Evolutionary conservation across 2,888 invertebrate species (phyloP).

Genomic region (Anodontia alba): DNA sequence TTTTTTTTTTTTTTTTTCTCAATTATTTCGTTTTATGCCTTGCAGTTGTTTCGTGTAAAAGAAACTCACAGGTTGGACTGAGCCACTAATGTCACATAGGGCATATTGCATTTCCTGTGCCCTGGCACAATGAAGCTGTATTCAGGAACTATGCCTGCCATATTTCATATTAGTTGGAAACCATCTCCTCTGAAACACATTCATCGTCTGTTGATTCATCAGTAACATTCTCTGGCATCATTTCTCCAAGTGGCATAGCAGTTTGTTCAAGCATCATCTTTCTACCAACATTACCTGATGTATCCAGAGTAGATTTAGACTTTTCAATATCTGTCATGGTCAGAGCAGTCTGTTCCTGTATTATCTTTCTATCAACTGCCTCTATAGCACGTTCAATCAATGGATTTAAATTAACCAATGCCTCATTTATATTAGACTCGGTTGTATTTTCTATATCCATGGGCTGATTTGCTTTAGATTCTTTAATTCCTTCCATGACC

Average conservation of each 20-base stretch:
- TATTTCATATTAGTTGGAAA: too few relatives aligned
- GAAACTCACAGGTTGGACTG: too few relatives aligned
- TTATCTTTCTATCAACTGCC: neutral
- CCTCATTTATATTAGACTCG: neutral
- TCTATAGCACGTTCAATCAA: neutral
- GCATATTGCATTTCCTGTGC: too few relatives aligned
- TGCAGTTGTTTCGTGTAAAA: too few relatives aligned
- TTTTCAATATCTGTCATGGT: too few relatives aligned
- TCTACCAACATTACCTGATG: neutral
- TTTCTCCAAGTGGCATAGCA: neutral
- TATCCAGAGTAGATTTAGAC: neutral
- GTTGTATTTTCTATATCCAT: neutral
- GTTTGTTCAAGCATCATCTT: neutral
- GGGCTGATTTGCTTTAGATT: neutral
- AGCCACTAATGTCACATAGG: too few relatives aligned
- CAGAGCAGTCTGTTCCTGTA: neutral
- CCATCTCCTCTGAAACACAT: too few relatives aligned
- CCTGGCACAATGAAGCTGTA: too few relatives aligned
- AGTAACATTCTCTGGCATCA: neutral
- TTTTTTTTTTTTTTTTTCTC: too few relatives aligned
- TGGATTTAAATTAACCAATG: neutral
- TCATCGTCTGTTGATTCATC: too few relatives aligned
- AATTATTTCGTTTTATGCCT: too few relatives aligned
- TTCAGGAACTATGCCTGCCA: too few relatives aligned
- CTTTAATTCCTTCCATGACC: neutral